A percentile compares a stretch with the other conserved stretches of the same genome.
These are phyloP conservation scores for Antedon mediterranea DNA, from an alignment of 53 echinoderm and acorn worm species.

Conservation along the genomic window DNA sequence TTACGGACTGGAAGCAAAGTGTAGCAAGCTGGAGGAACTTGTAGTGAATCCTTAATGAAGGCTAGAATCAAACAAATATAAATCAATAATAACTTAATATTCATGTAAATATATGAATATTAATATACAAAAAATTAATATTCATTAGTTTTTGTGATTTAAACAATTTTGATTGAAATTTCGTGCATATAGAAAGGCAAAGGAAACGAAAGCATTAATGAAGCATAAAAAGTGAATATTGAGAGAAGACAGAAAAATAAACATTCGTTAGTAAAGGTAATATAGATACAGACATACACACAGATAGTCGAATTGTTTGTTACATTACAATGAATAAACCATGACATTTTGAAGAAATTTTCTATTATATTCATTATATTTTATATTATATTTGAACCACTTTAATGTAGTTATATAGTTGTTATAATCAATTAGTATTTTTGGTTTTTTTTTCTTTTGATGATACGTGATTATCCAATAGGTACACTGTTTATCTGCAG, in stretches of 20 bases:
- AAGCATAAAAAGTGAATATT: too few species aligned
- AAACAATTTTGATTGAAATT: neutral
- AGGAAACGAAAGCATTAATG: neutral
- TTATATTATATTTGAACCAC: neutral
- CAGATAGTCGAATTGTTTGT: neutral
- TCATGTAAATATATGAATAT: neutral
- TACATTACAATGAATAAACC: neutral
- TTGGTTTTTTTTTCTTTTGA: neutral
- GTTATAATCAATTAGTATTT: neutral
- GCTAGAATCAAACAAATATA: slow-evolving; percentile 1
- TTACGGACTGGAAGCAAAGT: neutral
- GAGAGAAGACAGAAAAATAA: too few species aligned
- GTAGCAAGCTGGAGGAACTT: neutral
- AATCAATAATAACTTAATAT: neutral
- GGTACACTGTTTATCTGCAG: neutral
- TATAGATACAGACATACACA: neutral
- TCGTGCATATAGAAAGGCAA: neutral
- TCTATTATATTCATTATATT: neutral
- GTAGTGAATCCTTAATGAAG: neutral
- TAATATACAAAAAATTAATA: neutral
- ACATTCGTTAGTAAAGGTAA: too few species aligned
- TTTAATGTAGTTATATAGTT: neutral
- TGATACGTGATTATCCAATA: neutral
- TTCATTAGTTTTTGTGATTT: too few species aligned
- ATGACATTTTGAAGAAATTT: neutral